A percentile compares a stretch with the other conserved stretches of the same genome.
Conservation (phyloP, 2,113 vertebrate species). For the Pelodiscus sinensis region DNA sequence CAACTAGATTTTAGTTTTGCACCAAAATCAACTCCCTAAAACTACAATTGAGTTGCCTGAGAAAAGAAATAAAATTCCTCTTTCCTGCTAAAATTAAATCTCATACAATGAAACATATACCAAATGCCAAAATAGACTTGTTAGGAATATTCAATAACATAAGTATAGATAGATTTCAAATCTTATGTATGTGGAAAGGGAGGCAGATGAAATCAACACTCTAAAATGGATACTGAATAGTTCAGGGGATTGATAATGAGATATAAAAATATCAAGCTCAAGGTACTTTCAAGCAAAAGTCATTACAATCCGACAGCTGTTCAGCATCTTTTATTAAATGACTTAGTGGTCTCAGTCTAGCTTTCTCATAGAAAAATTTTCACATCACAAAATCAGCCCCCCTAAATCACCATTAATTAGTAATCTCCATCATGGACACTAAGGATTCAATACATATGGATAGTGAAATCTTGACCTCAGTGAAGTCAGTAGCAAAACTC, state of each 20-base stretch:
- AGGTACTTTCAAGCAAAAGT: not conserved
- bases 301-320: not conserved
- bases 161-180: not conserved
- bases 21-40: not conserved
- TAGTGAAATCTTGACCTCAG: not conserved
- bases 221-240: not conserved
- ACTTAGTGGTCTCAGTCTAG: not conserved
- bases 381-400: not conserved
- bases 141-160: not conserved
- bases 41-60: not conserved
- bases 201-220: no score
- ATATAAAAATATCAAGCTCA: not conserved
- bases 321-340: not conserved
- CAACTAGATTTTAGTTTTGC: not conserved
- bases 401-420: no score
- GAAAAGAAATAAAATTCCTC: not conserved
- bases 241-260: not conserved
- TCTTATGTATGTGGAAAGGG: not conserved
- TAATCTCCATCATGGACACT: not conserved
- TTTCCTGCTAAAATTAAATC: not conserved
- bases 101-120: not conserved
- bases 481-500: not conserved
- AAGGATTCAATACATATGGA: not conserved
- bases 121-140: not conserved
- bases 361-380: not conserved